Evolutionary conservation across 2,113 vertebrate genomes (phyloP), one percentile per base, ranked within the genome.

Genomic region (Thamnophis sirtalis): DNA sequence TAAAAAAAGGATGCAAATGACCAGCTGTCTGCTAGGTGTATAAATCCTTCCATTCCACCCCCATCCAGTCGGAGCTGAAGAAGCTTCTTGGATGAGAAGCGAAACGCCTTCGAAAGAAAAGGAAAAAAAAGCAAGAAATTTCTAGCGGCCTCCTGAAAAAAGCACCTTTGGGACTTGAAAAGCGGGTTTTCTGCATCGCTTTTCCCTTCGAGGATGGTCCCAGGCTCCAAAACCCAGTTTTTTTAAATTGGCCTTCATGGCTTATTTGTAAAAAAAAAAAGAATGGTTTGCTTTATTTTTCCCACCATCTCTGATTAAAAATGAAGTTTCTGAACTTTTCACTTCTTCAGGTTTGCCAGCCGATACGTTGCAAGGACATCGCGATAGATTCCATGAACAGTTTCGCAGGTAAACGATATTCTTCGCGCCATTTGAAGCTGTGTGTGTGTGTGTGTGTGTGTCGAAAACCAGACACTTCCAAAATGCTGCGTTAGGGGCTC

Each of bases 361-460:
- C 0, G 99, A 99, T 95, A 99, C 99, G 0, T 96, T 99, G 91
- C 99, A 99, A 95, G 99, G 99, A 85, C 99, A 99, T 96, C 97
- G 99, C 4, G 99, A 99, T 90, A 98, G 99, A 54, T 99, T 99
- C 97, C 98, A 98, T 0, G 99, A 99, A 96, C 99, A 99, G 96
- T 99, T 99, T 87, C 98, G 98, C 97, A 99, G 99, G 99, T 99
- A 97, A 89, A 89, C 8, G 8, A 0, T 60, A 26, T 26, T 26
- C 24, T 1, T 24, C 24, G 2, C 5, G 22, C 26, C 7, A 11
- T 50, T 50, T 19, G 86, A 4, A n/a, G 53, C 54, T 21, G 8
- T 0, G 0, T 21, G n/a, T 1, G 22, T 60, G 53, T 54, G 53
- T 17, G 3, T 55, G 43, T 8, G 73, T 38, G 73, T n/a, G n/a